Evolutionary conservation across 2,113 vertebrate genomes (phyloP), one percentile per base, ranked within the genome.

Genomic region (Hiodon alosoides): DNA sequence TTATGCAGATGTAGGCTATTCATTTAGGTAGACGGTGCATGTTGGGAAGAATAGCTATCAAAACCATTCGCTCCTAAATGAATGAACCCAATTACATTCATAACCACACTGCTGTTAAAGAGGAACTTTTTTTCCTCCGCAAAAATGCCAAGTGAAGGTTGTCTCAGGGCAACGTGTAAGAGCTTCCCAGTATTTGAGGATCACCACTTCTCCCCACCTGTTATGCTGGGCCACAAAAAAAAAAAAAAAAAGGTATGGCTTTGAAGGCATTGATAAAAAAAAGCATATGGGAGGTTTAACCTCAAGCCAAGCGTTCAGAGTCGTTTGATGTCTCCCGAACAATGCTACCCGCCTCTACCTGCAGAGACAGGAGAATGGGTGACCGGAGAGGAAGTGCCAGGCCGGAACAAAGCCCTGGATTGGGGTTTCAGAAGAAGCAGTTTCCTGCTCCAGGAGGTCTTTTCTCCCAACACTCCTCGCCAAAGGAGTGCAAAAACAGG

Each of bases 241-340:
- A 64, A 31, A 31, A 31, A 31, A 31, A 31, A 31, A 31, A 31
- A 31, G 31, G 31, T 31, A 1, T 77, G 67, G 71, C 76, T 81
- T 78, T 81, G 73, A 81, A 79, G 79, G 58, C 31, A 72, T 57
- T 79, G 78, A 81, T 83, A 31, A 31, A 31, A 31, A 31, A 31
- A 83, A 83, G 75, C 77, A 83, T 75, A 83, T 79, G 78, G 79
- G 75, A 81, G 77, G 76, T 77, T 78, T 74, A 76, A 76, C 71
- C 70, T 52, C 73, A 69, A 72, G 76, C 62, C 74, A 66, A 55
- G 72, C 76, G 76, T 57, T 69, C 62, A 65, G 60, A 68, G 75
- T 68, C 71, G 79, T 83, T 83, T 79, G 69, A 81, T 81, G 77
- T 79, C 69, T 81, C 74, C 74, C 74, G 74, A 78, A 65, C 70